Evolutionary conservation across 2,113 vertebrate genomes (phyloP).

Genomic region (Oreochromis aureus): DNA sequence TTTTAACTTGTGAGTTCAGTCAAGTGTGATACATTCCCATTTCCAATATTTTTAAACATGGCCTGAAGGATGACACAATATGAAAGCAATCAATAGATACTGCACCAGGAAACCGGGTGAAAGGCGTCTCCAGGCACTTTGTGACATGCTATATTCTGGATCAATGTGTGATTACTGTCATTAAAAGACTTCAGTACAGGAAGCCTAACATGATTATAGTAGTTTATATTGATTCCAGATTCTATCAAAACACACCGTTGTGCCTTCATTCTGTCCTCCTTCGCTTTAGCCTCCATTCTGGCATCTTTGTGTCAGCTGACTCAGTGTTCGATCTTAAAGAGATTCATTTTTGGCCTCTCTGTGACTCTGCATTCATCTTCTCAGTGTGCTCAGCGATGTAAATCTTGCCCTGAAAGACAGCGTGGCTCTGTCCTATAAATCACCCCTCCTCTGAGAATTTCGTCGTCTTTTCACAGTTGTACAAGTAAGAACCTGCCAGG

Average conservation of each 20-base stretch:
- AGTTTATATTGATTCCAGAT: not conserved
- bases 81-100: not conserved
- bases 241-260: not conserved
- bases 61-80: not conserved
- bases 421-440: slow-evolving; percentile 30
- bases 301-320: not conserved
- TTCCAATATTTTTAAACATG: not conserved
- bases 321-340: not conserved
- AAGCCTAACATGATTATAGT: not conserved
- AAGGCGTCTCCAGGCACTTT: not conserved
- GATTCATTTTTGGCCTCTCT: not conserved
- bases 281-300: not conserved
- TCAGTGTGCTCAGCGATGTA: slow-evolving; percentile 1
- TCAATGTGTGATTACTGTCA: not conserved
- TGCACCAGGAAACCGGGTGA: not conserved
- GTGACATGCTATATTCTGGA: not conserved
- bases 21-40: not conserved
- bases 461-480: not conserved
- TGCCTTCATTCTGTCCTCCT: not conserved
- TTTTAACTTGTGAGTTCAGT: not conserved
- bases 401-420: slow-evolving; percentile 17
- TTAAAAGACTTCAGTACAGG: not conserved
- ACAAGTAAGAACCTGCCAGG: not conserved
- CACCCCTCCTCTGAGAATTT: slow-evolving; percentile 37
- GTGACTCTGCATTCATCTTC: not conserved